Conservation (phyloP, 2,888 invertebrate species). For the Acholoe squamosa region DNA sequence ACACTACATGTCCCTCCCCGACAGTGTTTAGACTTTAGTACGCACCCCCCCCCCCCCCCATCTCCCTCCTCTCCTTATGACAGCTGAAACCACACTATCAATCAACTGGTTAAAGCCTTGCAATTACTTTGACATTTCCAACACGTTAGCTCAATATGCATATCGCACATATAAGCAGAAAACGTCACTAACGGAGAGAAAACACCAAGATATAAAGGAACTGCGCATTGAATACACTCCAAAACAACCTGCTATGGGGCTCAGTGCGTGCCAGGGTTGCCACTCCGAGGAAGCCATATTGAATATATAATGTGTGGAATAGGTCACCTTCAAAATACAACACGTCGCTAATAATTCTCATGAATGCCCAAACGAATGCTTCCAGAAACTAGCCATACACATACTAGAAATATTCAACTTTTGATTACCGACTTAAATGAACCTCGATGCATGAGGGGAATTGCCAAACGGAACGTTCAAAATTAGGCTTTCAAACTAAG, state of each 20-base stretch:
- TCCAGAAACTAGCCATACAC: neutral
- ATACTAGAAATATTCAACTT: neutral
- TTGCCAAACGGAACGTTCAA: neutral
- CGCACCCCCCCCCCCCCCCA: no score
- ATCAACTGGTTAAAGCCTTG: neutral
- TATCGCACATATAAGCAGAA: neutral
- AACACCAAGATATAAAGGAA: neutral
- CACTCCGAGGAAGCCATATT: constrained; percentile 64
- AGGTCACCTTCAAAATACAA: constrained; percentile 65
- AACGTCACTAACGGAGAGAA: neutral
- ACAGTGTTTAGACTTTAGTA: no score
- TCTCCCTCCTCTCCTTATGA: neutral
- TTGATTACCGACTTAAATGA: neutral
- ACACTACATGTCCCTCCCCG: no score
- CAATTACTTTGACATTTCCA: neutral
- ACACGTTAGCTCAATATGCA: neutral
- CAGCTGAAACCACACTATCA: neutral
- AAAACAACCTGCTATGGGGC: constrained; percentile 52
- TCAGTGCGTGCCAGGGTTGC: constrained; percentile 58
- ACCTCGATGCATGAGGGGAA: neutral
- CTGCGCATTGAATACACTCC: constrained; percentile 15
- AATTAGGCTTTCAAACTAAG: constrained; percentile 42
- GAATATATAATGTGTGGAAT: constrained; percentile 65
- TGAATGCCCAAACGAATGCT: neutral
- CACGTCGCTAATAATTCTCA: constrained; percentile 32